These are phyloP conservation scores for Lemur catta DNA, from an alignment of 2,797 vertebrate genomes.

Conservation along the genomic window DNA sequence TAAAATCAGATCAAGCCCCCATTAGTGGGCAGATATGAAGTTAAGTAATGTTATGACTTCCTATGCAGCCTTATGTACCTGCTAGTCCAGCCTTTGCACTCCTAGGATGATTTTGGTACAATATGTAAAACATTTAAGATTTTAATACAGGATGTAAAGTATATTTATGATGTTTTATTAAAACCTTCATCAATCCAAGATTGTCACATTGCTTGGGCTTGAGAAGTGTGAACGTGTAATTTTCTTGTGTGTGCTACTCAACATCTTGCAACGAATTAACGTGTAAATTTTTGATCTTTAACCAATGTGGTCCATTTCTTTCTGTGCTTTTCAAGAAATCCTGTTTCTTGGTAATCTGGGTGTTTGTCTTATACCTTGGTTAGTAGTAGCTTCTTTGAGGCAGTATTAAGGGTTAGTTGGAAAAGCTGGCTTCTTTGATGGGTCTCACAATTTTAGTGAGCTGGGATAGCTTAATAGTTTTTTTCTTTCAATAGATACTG, in stretches of 20 bases:
- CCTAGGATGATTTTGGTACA: background rate
- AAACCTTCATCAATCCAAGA: background rate
- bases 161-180: slow-evolving; percentile 36
- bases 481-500: background rate
- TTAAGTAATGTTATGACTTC: background rate
- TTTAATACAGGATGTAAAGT: background rate
- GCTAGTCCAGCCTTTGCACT: background rate
- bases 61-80: background rate
- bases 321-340: slow-evolving; percentile 10
- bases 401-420: background rate
- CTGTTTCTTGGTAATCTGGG: background rate
- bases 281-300: slow-evolving; percentile 28
- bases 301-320: background rate
- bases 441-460: slow-evolving; percentile 21
- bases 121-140: background rate
- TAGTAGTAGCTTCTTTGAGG: slow-evolving; percentile 24
- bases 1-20: background rate
- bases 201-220: slow-evolving; percentile 21
- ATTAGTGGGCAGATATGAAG: background rate
- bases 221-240: slow-evolving; percentile 5
- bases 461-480: background rate
- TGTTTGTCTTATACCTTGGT: slow-evolving; percentile 18
- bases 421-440: slow-evolving; percentile 5
- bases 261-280: background rate
- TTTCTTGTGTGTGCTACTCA: background rate